These are phyloP conservation scores for Olivierus martensii DNA, from an alignment of 1,140 invertebrate genomes.

Conservation along the genomic window DNA sequence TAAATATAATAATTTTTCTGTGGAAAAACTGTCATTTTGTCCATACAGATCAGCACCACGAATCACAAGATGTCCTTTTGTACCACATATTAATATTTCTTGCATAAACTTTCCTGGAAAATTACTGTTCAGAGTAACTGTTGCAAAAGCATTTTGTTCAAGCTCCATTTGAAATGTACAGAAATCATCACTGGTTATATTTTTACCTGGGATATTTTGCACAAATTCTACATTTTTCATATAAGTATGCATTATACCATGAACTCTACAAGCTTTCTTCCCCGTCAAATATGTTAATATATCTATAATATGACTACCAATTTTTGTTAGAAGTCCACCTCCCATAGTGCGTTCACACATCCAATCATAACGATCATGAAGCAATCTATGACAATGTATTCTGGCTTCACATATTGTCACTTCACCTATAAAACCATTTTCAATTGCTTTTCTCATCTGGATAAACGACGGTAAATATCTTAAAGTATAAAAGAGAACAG, in stretches of 20 bases:
- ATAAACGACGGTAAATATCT: slow-evolving; percentile 74
- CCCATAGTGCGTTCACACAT: slow-evolving; percentile 91
- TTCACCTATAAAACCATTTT: slow-evolving; percentile 65
- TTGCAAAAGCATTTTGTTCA: slow-evolving; percentile 63
- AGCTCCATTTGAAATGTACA: slow-evolving; percentile 92
- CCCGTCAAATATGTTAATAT: slow-evolving; percentile 68
- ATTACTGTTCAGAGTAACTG: slow-evolving; percentile 67
- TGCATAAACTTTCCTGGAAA: slow-evolving; percentile 41
- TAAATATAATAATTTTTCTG: slow-evolving; percentile 47
- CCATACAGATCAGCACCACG: slow-evolving; percentile 37
- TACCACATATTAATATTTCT: slow-evolving; percentile 38
- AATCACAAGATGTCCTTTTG: slow-evolving; percentile 34
- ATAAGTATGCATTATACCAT: slow-evolving; percentile 79
- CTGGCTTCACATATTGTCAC: slow-evolving; percentile 69
- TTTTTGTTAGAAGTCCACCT: slow-evolving; percentile 76
- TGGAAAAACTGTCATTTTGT: slow-evolving; percentile 28
- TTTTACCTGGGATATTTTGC: slow-evolving; percentile 31
- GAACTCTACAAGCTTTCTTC: slow-evolving; percentile 66
- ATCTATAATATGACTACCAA: slow-evolving; percentile 89
- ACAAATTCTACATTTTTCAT: slow-evolving; percentile 38
- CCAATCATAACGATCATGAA: slow-evolving; percentile 70
- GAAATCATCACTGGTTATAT: slow-evolving; percentile 89
- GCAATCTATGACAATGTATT: slow-evolving; percentile 71
- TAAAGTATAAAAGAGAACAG: slow-evolving; percentile 80
- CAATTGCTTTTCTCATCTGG: slow-evolving; percentile 60